Evolutionary conservation across 2,797 vertebrate genomes (phyloP).

Genomic region (Megaceryle alcyon): DNA sequence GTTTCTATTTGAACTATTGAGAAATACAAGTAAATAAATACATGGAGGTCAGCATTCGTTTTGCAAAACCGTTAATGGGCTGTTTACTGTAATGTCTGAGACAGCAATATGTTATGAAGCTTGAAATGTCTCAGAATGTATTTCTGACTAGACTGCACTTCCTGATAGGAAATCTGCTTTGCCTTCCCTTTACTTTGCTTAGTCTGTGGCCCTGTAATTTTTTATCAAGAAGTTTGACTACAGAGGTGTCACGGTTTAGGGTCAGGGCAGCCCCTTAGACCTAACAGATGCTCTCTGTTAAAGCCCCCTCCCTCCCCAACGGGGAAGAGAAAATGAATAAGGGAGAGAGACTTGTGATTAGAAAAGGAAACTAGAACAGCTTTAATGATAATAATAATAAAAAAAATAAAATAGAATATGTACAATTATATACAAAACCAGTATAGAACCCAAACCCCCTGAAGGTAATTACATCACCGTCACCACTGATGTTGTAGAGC

Average conservation of each 20-base stretch:
- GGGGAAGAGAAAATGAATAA: too few species aligned
- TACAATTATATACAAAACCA: too few species aligned
- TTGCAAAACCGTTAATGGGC: conserved; percentile 58
- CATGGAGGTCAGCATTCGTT: conserved; percentile 63
- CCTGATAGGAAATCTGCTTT: conserved; percentile 57
- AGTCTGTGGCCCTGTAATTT: neutral
- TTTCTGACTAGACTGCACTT: conserved; percentile 53
- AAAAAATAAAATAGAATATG: too few species aligned
- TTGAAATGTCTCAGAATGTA: conserved; percentile 60
- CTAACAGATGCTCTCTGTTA: too few species aligned
- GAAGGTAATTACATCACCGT: too few species aligned
- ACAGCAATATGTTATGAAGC: conserved; percentile 71
- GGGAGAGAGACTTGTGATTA: too few species aligned
- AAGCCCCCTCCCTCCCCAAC: too few species aligned
- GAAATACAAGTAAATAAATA: conserved; percentile 65
- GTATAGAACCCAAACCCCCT: too few species aligned
- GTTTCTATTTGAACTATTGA: conserved; percentile 50
- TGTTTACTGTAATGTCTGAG: conserved; percentile 60
- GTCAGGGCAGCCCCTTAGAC: too few species aligned
- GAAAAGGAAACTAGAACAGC: too few species aligned
- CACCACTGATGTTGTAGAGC: too few species aligned
- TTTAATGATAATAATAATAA: too few species aligned
- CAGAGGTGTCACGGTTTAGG: neutral
- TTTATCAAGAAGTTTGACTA: conserved; percentile 25
- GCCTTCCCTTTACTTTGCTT: conserved; percentile 15